These are phyloP conservation scores for Cheilosia vernalis DNA, from an alignment of 2,888 invertebrate species.

Conservation along the genomic window DNA sequence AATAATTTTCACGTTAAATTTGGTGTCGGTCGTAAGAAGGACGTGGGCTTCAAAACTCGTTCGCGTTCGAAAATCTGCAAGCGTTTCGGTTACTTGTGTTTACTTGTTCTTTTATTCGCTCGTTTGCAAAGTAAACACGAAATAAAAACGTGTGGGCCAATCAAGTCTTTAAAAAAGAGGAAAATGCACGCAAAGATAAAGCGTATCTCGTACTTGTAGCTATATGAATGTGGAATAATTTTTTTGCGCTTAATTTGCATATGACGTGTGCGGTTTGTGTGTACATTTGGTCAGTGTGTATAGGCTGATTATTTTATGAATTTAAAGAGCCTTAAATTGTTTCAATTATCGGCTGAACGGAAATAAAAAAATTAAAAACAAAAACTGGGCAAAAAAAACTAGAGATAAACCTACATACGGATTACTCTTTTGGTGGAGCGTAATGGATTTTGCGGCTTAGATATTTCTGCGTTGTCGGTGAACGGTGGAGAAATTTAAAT, in stretches of 20 bases:
- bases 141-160: conserved; percentile 51
- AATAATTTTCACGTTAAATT: conserved; percentile 44
- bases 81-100: conserved; percentile 37
- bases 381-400: conserved; percentile 10
- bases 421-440: conserved; percentile 47
- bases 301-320: conserved; percentile 31
- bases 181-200: conserved; percentile 49
- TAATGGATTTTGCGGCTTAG: conserved; percentile 59
- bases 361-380: conserved; percentile 20
- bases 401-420: conserved; percentile 54
- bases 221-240: conserved; percentile 3
- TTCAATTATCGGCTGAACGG: conserved; percentile 44
- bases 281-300: not conserved
- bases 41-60: conserved; percentile 63
- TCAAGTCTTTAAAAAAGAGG: conserved; percentile 31
- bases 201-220: conserved; percentile 13
- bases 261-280: not conserved
- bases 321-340: conserved; percentile 61
- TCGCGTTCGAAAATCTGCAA: conserved; percentile 46
- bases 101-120: not conserved
- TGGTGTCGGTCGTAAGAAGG: not conserved
- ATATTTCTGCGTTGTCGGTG: conserved; percentile 25
- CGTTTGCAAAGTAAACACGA: not conserved
- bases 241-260: conserved; percentile 9
- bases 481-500: conserved; percentile 41